phyloP scores from a whole-genome alignment of 2,888 invertebrate genomes.

The Cyaniris semiargus region DNA sequence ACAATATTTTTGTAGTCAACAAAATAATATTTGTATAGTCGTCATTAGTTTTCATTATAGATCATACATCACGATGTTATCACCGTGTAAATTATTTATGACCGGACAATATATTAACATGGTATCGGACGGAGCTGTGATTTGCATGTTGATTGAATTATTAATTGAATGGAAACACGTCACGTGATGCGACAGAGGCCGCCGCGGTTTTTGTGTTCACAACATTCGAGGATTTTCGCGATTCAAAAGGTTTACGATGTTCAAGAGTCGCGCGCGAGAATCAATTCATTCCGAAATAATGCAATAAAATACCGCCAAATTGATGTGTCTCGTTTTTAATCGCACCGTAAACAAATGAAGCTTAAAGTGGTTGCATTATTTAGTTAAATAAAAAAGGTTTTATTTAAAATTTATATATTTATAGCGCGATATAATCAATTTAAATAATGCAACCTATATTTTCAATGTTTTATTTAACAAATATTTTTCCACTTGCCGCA shows the following conservation, averaged over 20 bases:
- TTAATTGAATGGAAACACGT: background rate
- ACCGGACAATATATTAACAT: background rate
- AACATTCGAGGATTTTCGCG: background rate
- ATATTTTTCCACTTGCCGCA: too few species aligned
- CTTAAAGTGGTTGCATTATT: too few species aligned
- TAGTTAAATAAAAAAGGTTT: too few species aligned
- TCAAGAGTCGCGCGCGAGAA: background rate
- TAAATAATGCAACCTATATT: too few species aligned
- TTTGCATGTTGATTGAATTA: slow-evolving; percentile 17
- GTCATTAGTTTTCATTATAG: background rate
- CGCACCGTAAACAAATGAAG: too few species aligned
- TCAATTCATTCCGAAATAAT: background rate
- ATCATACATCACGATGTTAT: background rate
- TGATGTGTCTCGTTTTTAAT: too few species aligned
- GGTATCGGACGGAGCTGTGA: background rate
- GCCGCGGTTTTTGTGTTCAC: background rate
- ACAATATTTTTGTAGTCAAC: background rate
- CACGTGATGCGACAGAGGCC: background rate
- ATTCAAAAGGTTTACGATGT: too few species aligned
- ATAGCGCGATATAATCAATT: too few species aligned
- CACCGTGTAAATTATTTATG: background rate
- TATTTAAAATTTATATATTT: too few species aligned
- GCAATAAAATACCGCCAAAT: background rate
- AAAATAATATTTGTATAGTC: background rate
- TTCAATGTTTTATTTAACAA: too few species aligned